Base-by-base conservation (phyloP, 2,888 invertebrate species). In the Gerris lacustris region DNA sequence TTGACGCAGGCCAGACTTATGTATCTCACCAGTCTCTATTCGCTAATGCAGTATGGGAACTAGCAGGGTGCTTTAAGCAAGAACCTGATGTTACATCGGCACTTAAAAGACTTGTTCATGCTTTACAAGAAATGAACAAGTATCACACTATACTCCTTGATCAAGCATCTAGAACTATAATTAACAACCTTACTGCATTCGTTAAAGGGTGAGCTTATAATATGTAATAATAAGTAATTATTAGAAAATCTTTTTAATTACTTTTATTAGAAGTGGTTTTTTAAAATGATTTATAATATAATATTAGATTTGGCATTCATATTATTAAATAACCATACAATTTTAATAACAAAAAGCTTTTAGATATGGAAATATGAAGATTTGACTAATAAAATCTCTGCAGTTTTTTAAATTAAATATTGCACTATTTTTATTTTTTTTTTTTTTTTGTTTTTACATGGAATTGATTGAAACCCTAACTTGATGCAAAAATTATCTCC, bases 1-100 rank as follows among this genome's bases (percentile, higher is more conserved):
- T 95, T 75, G 96, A 96, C 77, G 86, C 91, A 73, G 96, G 96
- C 74, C 96, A 96, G 84, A 87, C 87, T 76, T 96, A 92, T 84
- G 90, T 94, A 79, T 89, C 88, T 80, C 91, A 95, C 80, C 95
- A 96, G 84, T 92, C 91, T 79, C 86, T 87, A 76, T 91, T 93
- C 82, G 86, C 91, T 73, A 92, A 91, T 82, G 91, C 94, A 74
- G 82, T 96, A 74, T 92, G 94, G 89, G 96, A 96, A 76, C 83
- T 96, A 78, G 91, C 92, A 76, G 85, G 88, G 67, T 92, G 92
- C 82, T 96, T 96, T 80, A 86, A 88, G 47, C 90, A 92, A 78
- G 94, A 96, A 79, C 86, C 90, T 31, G 84, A 88, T 74, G 89
- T 94, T 70, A 87, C 91, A 81, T 88, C 91, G 72, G 88, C 90